Conservation (phyloP, 2,113 vertebrate genomes). For the Nyctereutes procyonoides region DNA sequence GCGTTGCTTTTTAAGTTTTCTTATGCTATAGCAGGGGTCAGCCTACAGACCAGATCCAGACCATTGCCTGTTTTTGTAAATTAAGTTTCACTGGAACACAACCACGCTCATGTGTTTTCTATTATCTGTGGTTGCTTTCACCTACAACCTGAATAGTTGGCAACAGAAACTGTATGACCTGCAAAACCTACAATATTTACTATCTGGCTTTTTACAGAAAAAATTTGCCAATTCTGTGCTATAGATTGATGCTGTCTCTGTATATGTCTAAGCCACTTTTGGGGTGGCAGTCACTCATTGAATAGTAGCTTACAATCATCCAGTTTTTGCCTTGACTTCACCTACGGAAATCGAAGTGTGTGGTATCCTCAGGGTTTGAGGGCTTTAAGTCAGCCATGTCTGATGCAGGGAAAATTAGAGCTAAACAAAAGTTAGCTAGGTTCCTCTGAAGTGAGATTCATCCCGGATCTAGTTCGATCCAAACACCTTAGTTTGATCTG, state of each 20-base stretch:
- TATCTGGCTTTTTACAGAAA: not conserved
- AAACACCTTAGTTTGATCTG: not conserved
- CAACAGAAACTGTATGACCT: not conserved
- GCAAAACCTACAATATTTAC: not conserved
- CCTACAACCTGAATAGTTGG: not conserved
- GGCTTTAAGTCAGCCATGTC: not conserved
- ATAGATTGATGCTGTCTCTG: not conserved
- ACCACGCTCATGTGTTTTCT: not conserved
- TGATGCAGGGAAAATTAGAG: not conserved
- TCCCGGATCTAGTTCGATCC: not conserved
- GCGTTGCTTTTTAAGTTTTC: not conserved
- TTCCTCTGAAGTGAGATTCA: not conserved
- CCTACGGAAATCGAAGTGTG: not conserved
- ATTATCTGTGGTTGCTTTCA: not conserved
- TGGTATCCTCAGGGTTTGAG: not conserved
- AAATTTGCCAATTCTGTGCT: not conserved
- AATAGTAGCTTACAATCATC: not conserved
- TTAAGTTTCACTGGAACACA: not conserved
- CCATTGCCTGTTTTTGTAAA: not conserved
- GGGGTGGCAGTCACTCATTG: not conserved
- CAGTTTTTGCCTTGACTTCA: not conserved
- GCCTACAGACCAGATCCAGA: not conserved
- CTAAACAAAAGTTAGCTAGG: not conserved
- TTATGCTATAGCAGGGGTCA: not conserved
- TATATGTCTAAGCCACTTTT: not conserved